Evolutionary conservation across 2,113 vertebrate species (phyloP).

Genomic region (Calypte anna): DNA sequence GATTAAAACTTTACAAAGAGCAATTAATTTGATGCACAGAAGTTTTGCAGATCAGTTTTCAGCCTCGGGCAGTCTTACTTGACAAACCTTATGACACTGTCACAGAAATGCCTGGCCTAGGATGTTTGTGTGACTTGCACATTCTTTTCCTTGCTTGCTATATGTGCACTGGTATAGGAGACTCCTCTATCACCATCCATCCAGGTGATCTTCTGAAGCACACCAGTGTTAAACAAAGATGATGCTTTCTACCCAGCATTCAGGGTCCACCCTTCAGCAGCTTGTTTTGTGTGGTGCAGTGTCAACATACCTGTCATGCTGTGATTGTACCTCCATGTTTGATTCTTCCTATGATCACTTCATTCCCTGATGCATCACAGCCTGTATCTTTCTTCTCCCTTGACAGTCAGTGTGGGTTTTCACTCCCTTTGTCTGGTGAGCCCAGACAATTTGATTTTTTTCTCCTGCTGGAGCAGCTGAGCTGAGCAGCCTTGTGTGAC

Average conservation of each 20-base stretch:
- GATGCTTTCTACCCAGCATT: not conserved
- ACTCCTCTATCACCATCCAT: not conserved
- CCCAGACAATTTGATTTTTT: not conserved
- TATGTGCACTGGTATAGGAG: fast-evolving
- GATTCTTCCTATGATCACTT: not conserved
- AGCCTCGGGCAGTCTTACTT: not conserved
- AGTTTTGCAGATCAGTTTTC: not conserved
- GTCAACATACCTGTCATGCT: not conserved
- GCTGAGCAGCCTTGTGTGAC: not conserved
- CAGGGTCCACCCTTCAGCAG: not conserved
- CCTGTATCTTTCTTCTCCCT: not conserved
- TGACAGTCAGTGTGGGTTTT: constrained; percentile 3
- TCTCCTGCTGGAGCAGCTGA: not conserved
- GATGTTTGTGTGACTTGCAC: not conserved
- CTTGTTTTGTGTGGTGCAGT: not conserved
- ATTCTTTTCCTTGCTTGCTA: too few relatives aligned
- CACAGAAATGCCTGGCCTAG: not conserved
- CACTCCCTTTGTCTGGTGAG: not conserved
- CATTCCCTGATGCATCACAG: not conserved
- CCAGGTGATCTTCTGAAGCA: not conserved
- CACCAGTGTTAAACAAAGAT: not conserved
- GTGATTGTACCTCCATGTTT: not conserved
- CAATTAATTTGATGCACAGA: not conserved
- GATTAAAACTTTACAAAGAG: not conserved
- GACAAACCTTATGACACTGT: not conserved